These are phyloP conservation scores for Oscheius sp. DNA, from an alignment of 2,888 invertebrate genomes.

Conservation along the genomic window DNA sequence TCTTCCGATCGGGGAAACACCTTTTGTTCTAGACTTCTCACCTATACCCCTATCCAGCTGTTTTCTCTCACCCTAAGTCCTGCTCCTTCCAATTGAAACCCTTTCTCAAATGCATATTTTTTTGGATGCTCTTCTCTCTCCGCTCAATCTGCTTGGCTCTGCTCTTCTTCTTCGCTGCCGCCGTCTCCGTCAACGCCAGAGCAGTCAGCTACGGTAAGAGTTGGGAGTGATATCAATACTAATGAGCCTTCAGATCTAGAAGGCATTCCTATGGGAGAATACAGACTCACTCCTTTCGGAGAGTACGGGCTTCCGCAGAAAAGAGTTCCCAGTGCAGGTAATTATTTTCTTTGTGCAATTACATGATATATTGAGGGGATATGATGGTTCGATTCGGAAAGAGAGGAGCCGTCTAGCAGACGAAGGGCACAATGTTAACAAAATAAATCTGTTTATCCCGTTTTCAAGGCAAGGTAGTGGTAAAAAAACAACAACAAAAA, in stretches of 20 bases:
- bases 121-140: constrained; percentile 27
- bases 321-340: constrained; percentile 22
- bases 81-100: neutral
- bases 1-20: neutral
- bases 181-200: constrained; percentile 23
- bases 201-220: constrained; percentile 12
- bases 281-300: constrained; percentile 40
- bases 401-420: neutral
- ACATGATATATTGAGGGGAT: neutral
- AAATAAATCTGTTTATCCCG: too few species aligned
- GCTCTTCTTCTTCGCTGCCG: constrained; percentile 23
- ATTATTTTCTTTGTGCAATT: neutral
- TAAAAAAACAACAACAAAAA: constrained; percentile 2
- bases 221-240: neutral
- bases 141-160: constrained; percentile 39
- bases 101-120: too few species aligned
- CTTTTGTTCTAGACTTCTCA: neutral
- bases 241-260: constrained; percentile 19
- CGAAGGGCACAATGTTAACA: too few species aligned
- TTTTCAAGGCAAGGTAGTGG: neutral
- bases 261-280: constrained; percentile 39
- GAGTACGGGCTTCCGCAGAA: constrained; percentile 33
- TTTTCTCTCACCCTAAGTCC: neutral
- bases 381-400: constrained; percentile 35
- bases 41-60: neutral